phyloP scores from a whole-genome alignment of 2,797 vertebrate species.

The Moxostoma hubbsi region DNA sequence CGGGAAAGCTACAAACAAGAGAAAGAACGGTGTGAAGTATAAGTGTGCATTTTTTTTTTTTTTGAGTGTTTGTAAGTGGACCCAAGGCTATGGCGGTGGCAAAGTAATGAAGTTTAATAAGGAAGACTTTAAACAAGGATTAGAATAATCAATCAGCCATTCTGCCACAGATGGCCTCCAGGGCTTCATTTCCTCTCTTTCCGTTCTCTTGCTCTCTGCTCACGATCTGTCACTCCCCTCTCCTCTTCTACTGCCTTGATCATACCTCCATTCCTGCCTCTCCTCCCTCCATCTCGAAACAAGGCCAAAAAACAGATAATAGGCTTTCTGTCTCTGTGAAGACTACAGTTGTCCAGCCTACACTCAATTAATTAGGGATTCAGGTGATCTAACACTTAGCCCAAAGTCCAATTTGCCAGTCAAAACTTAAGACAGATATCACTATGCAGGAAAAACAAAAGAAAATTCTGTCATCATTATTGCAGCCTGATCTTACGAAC shows the following conservation, averaged over 20 bases:
- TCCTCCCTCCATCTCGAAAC: slow-evolving; percentile 13
- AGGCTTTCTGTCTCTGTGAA: slow-evolving; percentile 17
- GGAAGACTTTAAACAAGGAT: slow-evolving; percentile 74
- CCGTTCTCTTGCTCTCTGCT: neutral
- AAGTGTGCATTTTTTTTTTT: slow-evolving; percentile 49
- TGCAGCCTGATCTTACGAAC: too few relatives aligned
- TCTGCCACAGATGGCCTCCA: slow-evolving; percentile 17
- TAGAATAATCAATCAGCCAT: slow-evolving; percentile 72
- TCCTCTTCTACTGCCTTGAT: slow-evolving; percentile 14
- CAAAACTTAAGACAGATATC: slow-evolving; percentile 25
- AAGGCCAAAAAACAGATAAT: slow-evolving; percentile 23
- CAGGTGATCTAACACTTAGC: slow-evolving; percentile 1
- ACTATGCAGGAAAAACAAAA: slow-evolving; percentile 26
- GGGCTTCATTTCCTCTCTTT: slow-evolving; percentile 18
- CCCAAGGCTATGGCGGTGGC: slow-evolving; percentile 60
- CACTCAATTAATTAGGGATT: slow-evolving; percentile 32
- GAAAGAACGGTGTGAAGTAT: slow-evolving; percentile 37
- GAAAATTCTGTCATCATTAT: slow-evolving; percentile 1
- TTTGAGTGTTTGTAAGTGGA: slow-evolving; percentile 58
- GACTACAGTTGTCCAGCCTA: neutral
- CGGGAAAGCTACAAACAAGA: neutral
- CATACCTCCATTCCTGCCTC: slow-evolving; percentile 5
- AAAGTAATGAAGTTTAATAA: slow-evolving; percentile 73
- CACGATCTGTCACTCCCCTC: slow-evolving; percentile 15
- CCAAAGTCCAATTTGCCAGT: slow-evolving; percentile 2